Base-by-base conservation (phyloP, 2,797 vertebrate genomes). In the Pseudopleuronectes americanus region DNA sequence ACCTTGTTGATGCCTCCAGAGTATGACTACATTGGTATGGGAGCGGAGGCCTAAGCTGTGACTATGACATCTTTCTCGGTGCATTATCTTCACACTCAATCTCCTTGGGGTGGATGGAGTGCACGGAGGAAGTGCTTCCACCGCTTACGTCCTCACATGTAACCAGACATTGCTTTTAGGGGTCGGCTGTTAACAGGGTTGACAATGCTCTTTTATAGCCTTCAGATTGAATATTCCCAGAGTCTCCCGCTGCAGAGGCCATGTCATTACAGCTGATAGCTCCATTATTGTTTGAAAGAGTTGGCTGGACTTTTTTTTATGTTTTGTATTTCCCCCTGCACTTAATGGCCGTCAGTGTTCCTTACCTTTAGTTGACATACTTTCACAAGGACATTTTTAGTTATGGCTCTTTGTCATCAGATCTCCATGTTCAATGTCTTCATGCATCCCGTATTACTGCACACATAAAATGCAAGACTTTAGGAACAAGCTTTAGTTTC, bases 91-190 rank as follows among this genome's bases (percentile, higher is more conserved):
- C 92, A 93, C 92, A 93, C 91, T 92, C 89, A 85, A 90, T 93
- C 91, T 94, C 89, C 90, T 92, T 85, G 85, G 93, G 90, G 90
- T 90, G 87, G 89, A 90, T 83, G 89, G 87, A 94, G 92, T 87
- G 89, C 88, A 83, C 82, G 47, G 76, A 89, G 87, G 89, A 88
- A 90, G 87, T 81, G 85, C 87, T 92, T 92, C 88, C 81, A 85
- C 82, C 80, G 77, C 84, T 92, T 92, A 89, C 91, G 89, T 89
- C 87, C 80, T 79, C 90, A 89, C 92, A 90, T 92, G 94, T 90
- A 93, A 93, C 90, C 87, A 93, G 91, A 93, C 92, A 93, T 93
- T 94, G 93, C 93, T 94, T 94, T 94, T 93, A 94, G 92, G 83
- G 89, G 87, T 89, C 64, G 87, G 90, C 89, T 92, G 91, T 93